Conservation (phyloP, 2,113 vertebrate genomes). For the Laticauda laticaudata region DNA sequence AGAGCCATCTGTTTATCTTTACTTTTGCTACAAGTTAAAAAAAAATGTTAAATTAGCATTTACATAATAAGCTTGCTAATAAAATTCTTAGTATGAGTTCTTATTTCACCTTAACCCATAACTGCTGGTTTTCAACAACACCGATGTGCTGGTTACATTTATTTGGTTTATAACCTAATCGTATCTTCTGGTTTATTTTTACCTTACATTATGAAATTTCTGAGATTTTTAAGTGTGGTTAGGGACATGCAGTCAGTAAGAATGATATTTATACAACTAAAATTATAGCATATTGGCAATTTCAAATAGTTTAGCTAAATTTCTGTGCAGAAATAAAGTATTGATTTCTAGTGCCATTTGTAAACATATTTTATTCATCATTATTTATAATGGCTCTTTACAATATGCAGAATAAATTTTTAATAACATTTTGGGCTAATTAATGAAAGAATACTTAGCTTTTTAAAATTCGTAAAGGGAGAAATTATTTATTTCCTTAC, state of each 20-base stretch:
- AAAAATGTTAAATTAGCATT: constrained; percentile 36
- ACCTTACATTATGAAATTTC: constrained; percentile 18
- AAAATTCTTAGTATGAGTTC: constrained; percentile 24
- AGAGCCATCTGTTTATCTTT: constrained; percentile 59
- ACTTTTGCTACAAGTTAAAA: constrained; percentile 37
- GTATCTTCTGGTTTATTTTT: constrained; percentile 50
- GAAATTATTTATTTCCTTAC: not conserved
- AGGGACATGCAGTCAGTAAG: constrained; percentile 14
- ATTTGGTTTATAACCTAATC: not conserved
- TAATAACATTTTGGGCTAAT: not conserved
- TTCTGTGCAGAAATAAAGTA: not conserved
- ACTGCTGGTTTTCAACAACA: not conserved
- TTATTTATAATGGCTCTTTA: not conserved
- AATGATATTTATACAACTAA: constrained; percentile 35
- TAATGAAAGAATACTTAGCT: not conserved
- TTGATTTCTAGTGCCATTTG: constrained; percentile 28
- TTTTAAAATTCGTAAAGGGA: not conserved
- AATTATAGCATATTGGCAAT: constrained; percentile 43
- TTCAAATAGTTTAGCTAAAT: constrained; percentile 30
- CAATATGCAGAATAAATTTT: not conserved
- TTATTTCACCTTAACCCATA: not conserved
- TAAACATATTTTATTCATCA: not conserved
- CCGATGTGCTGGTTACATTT: not conserved
- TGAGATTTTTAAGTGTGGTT: constrained; percentile 18
- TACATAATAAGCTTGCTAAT: constrained; percentile 45